Base-by-base conservation (phyloP, 2,113 vertebrate species). In the Pomatostomus ruficeps region DNA sequence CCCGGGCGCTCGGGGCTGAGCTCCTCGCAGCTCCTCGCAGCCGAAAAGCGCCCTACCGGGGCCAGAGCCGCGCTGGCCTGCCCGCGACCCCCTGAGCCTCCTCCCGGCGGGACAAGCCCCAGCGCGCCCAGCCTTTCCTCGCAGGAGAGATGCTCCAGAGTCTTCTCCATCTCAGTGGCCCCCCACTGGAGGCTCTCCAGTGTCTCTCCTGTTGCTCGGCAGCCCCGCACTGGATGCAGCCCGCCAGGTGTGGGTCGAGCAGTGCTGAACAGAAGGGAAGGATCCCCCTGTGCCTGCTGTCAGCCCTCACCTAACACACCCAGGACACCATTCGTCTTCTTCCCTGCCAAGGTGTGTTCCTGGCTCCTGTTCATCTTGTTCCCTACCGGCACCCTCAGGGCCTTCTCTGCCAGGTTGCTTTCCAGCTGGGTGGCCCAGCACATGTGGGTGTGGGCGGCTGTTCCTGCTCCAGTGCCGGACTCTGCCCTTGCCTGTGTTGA, bases 311-410 rank as follows among this genome's bases (percentile, higher is more conserved):
- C 28, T 20, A 3, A 5, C 1, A 11, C 43, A 6, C 14, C 12
- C 61, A 11, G 36, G 5, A 22, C 42, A 18, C 46, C 46, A 2
- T 3, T 21, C 0, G 0, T 36, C 9, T 0, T 1, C 52, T 24
- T 35, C 45, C 40, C 43, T 18, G 71, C 33, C 28, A 5, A 24
- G 38, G 31, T 46, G 24, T 6, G 4, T 9, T 66, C 42, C 28
- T 49, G 75, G 20, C 28, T 85, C 18, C 7, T 2, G 11, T 15
- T 46, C 59, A 78, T 3, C 28, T 24, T 3, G 28, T 23, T 42
- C 22, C 6, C 45, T 83, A 3, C n/a, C 48, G 43, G 72, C 24
- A 52, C 14, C 21, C 48, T 26, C 72, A 5, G 58, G 43, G n/a
- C n/a, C 24, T 25, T 42, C 38, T 46, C 58, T 35, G 52, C 12